These are phyloP conservation scores for Crotalus tigris DNA, from an alignment of 2,113 vertebrate species.

Conservation along the genomic window DNA sequence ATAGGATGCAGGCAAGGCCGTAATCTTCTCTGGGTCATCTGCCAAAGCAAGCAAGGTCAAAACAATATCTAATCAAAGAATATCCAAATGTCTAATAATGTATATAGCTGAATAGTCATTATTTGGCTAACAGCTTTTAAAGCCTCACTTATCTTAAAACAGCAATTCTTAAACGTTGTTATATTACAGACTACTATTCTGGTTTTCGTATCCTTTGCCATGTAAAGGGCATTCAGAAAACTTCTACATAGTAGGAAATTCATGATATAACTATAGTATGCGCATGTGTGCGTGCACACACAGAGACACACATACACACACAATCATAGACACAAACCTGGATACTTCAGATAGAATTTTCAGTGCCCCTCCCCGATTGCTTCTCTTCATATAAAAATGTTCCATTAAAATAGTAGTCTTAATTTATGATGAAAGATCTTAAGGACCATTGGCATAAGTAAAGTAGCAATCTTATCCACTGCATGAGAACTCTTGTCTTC, in stretches of 20 bases:
- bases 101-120: neutral
- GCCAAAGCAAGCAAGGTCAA: conserved; percentile 9
- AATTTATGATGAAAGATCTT: neutral
- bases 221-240: neutral
- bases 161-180: neutral
- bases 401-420: neutral
- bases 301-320: neutral
- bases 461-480: neutral
- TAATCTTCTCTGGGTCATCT: conserved; percentile 21
- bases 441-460: neutral
- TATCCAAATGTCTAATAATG: neutral
- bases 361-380: too few relatives aligned
- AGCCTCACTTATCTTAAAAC: neutral
- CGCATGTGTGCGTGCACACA: too few relatives aligned
- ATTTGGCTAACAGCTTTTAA: conserved; percentile 1
- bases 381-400: neutral
- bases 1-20: conserved; percentile 6
- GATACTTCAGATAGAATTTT: neutral
- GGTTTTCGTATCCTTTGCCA: neutral
- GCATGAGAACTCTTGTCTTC: neutral
- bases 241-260: neutral
- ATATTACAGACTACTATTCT: neutral
- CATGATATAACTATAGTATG: neutral
- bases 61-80: conserved; percentile 7
- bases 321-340: neutral